Percentiles rank a stretch among this genome's conserved stretches.
Evolutionary conservation across 2,113 vertebrate genomes (phyloP).

Genomic region (Eupsittula cactorum): DNA sequence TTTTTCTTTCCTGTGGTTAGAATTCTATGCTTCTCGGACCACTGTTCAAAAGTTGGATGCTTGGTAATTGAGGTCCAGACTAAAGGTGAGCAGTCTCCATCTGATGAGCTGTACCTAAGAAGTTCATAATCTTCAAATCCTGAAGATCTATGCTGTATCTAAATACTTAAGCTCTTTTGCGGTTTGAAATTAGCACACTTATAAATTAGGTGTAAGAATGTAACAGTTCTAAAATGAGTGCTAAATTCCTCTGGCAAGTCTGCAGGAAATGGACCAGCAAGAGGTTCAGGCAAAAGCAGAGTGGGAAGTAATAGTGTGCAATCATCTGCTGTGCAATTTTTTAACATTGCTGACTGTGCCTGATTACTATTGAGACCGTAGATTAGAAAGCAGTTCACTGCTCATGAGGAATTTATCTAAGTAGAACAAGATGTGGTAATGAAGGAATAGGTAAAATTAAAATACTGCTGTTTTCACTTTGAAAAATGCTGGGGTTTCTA

Average conservation of each 20-base stretch:
- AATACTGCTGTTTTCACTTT: background rate
- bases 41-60: background rate
- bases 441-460: background rate
- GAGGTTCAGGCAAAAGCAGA: background rate
- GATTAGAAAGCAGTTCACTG: background rate
- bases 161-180: background rate
- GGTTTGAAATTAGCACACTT: background rate
- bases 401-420: background rate
- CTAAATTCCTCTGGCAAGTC: background rate
- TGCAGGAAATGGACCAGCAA: background rate
- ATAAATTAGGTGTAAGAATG: background rate
- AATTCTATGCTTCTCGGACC: background rate
- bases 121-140: background rate
- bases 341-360: background rate
- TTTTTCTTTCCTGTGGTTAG: background rate
- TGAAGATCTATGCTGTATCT: background rate
- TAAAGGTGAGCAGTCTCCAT: background rate
- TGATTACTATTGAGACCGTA: background rate
- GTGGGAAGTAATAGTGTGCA: background rate
- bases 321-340: background rate
- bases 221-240: background rate
- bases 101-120: background rate
- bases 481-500: background rate
- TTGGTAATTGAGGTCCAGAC: background rate
- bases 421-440: background rate